Base-by-base conservation (phyloP, 2,888 invertebrate species). In the Acleris laterana region DNA sequence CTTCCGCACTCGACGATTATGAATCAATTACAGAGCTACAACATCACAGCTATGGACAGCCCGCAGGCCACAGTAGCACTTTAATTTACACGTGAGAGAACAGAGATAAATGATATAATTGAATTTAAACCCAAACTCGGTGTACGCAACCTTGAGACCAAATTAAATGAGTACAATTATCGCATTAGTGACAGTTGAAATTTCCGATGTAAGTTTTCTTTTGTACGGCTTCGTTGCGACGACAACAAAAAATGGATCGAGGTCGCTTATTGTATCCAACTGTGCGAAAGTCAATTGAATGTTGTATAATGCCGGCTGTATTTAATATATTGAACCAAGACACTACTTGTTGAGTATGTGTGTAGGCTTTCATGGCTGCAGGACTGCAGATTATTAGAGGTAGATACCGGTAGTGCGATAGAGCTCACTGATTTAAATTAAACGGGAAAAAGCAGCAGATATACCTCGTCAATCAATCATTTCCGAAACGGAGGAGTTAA, bases 1-100 rank as follows among this genome's bases (percentile, higher is more conserved):
- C 79, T 82, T 81, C 83, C 82, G 81, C 78, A 77, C 80, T 74
- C 70, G 68, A 76, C 77, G 71, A 81, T 81, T 81, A 83, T 80
- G 74, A 82, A 80, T 79, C 77, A 80, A 84, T 81, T 80, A 80
- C 67, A 73, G 72, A 71, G 70, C 77, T 70, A 63, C 52, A 57
- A 68, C 63, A 60, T 66, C 65, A 44, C 46, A 17, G 46, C 63
- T 70, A 53, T 62, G 68, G n/a, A 57, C 32, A 22, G 32, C 17
- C 13, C 48, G 32, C 17, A 38, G 28, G 9, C 32, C 59, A 60
- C 59, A 48, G 57, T 38, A 16, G 46, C 25, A 46, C 25, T 25
- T 42, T 57, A 9, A 46, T 57, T 46, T 46, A 25, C 57, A 25
- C 17, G 6, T 13, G 38, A 38, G 38, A 22, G 38, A 42, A 25